Base-by-base conservation (phyloP, 92 coral and sea anemone genomes). In the Pocillopora meandrina region DNA sequence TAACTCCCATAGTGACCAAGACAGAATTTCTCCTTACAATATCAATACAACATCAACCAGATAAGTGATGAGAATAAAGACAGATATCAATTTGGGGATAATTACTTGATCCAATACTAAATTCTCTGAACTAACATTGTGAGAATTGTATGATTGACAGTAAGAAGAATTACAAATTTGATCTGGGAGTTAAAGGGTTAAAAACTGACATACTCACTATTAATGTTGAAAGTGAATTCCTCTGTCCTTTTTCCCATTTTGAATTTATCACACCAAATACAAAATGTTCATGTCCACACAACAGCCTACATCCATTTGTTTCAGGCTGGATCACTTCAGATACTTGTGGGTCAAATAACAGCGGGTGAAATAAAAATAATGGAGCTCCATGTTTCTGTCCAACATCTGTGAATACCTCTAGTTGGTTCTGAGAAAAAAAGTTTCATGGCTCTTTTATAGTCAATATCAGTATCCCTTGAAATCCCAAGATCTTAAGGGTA, bases 361-460 rank as follows among this genome's bases (percentile, higher is more conserved):
- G 34, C 34, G 94, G 94, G 56, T 91, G 76, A 60, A 91, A 64
- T 67, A 91, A 18, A 61, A 91, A 91, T 23, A 73, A 31, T 56
- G 87, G 78, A n/a, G 87, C 65, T 3, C 69, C 36, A 36, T 79
- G 75, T 19, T 85, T 52, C 71, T 57, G 63, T 69, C 72, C 64
- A n/a, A 88, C 69, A n/a, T 87, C 82, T 31, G 75, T 1, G 57
- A 90, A 76, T 36, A 14, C 65, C 52, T 79, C 65, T 31, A 90
- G 63, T 79, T 82, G 63, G 79, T 75, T 79, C 93, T 90, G 1
- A 76, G 49, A 33, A 82, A 62, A 26, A 19, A 83, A 77, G 70
- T 31, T 6, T 23, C 71, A 20, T 0, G 74, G 42, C 19, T 20
- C 33, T 55, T 68, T 26, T 26, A 26, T 31, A 31, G 72, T 68